These are phyloP conservation scores for Pseudorhiza aurosa DNA, from an alignment of 30 jellyfish, hydroid and myxozoan species.

Conservation along the genomic window DNA sequence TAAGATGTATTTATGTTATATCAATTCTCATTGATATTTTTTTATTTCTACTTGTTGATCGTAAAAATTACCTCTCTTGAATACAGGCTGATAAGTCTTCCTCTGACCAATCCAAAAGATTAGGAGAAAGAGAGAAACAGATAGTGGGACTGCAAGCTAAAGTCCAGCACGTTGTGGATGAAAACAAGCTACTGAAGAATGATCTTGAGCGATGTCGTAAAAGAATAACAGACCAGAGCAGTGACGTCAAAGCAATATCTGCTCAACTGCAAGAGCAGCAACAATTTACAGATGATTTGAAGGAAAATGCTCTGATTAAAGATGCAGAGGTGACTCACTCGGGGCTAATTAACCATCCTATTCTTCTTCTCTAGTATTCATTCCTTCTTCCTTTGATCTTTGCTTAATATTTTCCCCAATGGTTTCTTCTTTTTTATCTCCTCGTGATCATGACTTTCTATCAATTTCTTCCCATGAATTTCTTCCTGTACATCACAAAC, in stretches of 20 bases:
- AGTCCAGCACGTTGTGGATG: slow-evolving; percentile 63
- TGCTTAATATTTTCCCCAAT: no score
- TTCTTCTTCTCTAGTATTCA: no score
- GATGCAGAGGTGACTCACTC: slow-evolving; percentile 96
- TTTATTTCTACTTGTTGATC: no score
- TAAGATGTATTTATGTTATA: not conserved
- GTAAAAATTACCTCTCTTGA: no score
- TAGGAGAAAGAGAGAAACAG: slow-evolving; percentile 73
- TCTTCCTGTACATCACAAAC: no score
- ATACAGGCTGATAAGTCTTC: slow-evolving; percentile 65
- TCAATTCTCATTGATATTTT: not conserved
- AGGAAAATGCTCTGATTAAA: slow-evolving; percentile 68
- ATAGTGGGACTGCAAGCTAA: slow-evolving; percentile 43
- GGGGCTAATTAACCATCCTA: no score
- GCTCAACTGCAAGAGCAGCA: slow-evolving; percentile 58
- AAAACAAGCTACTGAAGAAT: slow-evolving; percentile 31
- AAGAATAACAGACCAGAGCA: slow-evolving; percentile 74
- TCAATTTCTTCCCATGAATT: no score
- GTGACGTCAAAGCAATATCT: slow-evolving; percentile 23
- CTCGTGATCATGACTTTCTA: no score
- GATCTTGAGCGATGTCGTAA: slow-evolving; percentile 66
- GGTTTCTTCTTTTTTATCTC: no score
- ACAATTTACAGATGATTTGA: slow-evolving; percentile 56
- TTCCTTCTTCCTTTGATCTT: no score
- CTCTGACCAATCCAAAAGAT: slow-evolving; percentile 31